Evolutionary conservation across 2,888 invertebrate genomes (phyloP).

Genomic region (Nemotelus pantherinus): DNA sequence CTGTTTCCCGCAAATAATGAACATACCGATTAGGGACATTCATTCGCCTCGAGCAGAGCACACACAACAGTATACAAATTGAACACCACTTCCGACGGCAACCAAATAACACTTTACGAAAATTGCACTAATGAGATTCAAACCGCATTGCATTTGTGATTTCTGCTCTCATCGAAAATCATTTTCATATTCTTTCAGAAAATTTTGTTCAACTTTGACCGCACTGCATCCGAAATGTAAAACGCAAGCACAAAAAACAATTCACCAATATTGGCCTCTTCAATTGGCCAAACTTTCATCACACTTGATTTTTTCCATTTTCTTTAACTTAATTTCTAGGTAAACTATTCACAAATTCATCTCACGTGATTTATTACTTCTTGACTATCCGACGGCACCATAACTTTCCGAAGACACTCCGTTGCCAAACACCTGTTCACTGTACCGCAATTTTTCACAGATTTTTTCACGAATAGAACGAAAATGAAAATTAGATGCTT

Average conservation of each 20-base stretch:
- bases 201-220: not conserved
- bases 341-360: conserved; percentile 21
- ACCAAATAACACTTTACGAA: not conserved
- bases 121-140: not conserved
- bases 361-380: not conserved
- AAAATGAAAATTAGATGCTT: not conserved
- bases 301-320: conserved; percentile 2
- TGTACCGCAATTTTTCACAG: conserved; percentile 6
- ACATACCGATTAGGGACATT: not conserved
- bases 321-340: not conserved
- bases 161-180: not conserved
- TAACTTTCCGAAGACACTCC: not conserved
- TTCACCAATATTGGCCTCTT: not conserved
- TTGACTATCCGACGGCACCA: conserved; percentile 29
- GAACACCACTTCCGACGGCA: conserved; percentile 31
- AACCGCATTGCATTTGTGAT: not conserved
- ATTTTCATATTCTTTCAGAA: not conserved
- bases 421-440: conserved; percentile 33
- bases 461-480: conserved; percentile 4
- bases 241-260: conserved; percentile 6
- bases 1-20: not conserved
- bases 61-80: conserved; percentile 31
- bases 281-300: not conserved
- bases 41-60: conserved; percentile 13
- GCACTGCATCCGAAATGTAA: too few relatives aligned